Base-by-base conservation (phyloP, 2,797 vertebrate genomes). In the Enteromius anoplus region DNA sequence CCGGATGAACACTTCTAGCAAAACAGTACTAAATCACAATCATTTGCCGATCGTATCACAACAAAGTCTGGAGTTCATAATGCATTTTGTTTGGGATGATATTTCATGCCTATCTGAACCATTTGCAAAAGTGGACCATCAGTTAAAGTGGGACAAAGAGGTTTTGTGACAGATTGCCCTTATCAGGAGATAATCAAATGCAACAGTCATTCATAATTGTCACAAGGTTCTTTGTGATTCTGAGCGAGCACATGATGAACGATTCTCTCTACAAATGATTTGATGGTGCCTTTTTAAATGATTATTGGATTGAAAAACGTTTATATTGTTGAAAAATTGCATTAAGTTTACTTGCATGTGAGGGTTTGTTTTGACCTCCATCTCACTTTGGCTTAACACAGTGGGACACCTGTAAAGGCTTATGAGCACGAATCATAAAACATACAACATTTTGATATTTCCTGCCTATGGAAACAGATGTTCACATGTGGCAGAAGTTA, bases 181-280 rank as follows among this genome's bases (percentile, higher is more conserved):
- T 58, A 42, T 60, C 73, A 58, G n/a, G 7, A 60, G 34, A 75
- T n/a, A 42, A 42, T 60, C 53, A 76, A 11, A 60, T 42, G n/a
- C 26, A 42, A 2, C n/a, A 60, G 53, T 42, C 53, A 75, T 75
- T 75, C 19, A 53, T 60, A 60, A 17, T 17, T 55, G 49, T 75
- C 71, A 37, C 12, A 40, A 10, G 12, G 40, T 58, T 15, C 34
- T 23, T 75, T 58, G 10, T n/a, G 51, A 58, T 40, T 58, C 53
- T 19, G 53, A 37, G 0, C 2, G 10, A 55, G 29, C 72, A 15
- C 72, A 23, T 55, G 51, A 55, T 55, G 19, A 51, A 75, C 40
- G 53, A 76, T 29, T 55, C 73, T 8, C 73, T 4, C 19, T 15
- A 11, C 34, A 23, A 55, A 58, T 58, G 11, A 55, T 14, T 55